These are phyloP conservation scores for Calephelis nemesis DNA, from an alignment of 1,140 invertebrate genomes.

Conservation along the genomic window DNA sequence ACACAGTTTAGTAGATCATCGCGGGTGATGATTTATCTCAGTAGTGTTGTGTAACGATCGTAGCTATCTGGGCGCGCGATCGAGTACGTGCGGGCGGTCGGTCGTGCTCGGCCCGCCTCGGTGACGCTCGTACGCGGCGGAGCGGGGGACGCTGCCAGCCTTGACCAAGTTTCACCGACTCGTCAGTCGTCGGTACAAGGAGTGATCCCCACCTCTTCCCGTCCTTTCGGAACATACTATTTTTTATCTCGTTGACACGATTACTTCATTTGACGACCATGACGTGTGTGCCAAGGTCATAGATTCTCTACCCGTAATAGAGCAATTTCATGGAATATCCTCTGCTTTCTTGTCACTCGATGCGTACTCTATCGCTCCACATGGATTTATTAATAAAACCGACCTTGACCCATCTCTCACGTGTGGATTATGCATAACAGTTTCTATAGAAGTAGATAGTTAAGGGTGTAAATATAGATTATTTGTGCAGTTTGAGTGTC, in stretches of 20 bases:
- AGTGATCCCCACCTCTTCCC: constrained; percentile 75
- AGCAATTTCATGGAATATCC: constrained; percentile 15
- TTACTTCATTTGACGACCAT: constrained; percentile 63
- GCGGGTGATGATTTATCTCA: constrained; percentile 68
- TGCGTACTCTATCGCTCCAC: constrained; percentile 2
- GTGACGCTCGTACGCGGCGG: constrained; percentile 40
- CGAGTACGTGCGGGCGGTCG: constrained; percentile 56
- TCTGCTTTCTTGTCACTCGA: constrained; percentile 14
- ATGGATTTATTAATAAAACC: constrained; percentile 38
- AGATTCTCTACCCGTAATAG: constrained; percentile 24
- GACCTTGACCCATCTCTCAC: constrained; percentile 71
- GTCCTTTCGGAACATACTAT: constrained; percentile 69
- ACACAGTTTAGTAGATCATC: constrained; percentile 66
- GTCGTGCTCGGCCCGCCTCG: constrained; percentile 53
- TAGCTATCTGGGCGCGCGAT: constrained; percentile 57
- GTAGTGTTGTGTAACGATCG: constrained; percentile 63
- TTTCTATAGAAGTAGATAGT: constrained; percentile 61
- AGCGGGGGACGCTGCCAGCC: constrained; percentile 55
- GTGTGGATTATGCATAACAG: constrained; percentile 61
- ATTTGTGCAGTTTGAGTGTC: constrained; percentile 61
- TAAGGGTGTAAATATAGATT: constrained; percentile 39
- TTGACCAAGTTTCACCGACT: constrained; percentile 77
- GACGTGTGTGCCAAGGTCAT: constrained; percentile 53
- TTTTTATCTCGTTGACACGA: constrained; percentile 73
- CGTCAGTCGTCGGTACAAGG: constrained; percentile 73